These are phyloP conservation scores for Cephalophus harveyi DNA, from an alignment of 2,113 vertebrate genomes.

Conservation along the genomic window DNA sequence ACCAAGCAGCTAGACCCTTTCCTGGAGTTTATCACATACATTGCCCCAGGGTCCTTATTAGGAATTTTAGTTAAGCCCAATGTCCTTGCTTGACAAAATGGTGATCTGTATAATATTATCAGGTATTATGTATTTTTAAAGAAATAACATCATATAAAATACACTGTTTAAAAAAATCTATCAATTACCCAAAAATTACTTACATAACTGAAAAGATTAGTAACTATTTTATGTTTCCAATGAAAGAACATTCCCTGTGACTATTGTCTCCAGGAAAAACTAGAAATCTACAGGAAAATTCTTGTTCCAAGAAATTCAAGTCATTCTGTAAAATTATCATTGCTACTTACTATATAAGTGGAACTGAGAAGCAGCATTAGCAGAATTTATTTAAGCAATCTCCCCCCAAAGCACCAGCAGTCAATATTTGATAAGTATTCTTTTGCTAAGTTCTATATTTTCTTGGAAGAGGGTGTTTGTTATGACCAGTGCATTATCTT, in stretches of 20 bases:
- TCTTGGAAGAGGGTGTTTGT: background rate
- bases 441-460: background rate
- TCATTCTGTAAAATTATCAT: background rate
- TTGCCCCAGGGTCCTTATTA: background rate
- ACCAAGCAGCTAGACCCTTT: background rate
- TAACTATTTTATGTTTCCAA: background rate
- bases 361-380: background rate
- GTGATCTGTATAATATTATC: background rate
- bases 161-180: background rate
- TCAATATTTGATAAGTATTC: background rate
- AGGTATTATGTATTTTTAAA: background rate
- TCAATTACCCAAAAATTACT: background rate
- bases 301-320: background rate
- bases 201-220: background rate
- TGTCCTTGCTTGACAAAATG: background rate
- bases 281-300: background rate
- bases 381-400: background rate
- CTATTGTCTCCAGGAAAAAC: background rate
- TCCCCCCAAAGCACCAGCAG: background rate
- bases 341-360: background rate
- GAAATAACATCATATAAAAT: background rate
- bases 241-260: background rate
- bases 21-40: rapidly evolving
- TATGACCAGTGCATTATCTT: no score
- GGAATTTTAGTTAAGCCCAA: background rate